phyloP scores from a whole-genome alignment of 2,888 invertebrate genomes.

The Busseola fusca region DNA sequence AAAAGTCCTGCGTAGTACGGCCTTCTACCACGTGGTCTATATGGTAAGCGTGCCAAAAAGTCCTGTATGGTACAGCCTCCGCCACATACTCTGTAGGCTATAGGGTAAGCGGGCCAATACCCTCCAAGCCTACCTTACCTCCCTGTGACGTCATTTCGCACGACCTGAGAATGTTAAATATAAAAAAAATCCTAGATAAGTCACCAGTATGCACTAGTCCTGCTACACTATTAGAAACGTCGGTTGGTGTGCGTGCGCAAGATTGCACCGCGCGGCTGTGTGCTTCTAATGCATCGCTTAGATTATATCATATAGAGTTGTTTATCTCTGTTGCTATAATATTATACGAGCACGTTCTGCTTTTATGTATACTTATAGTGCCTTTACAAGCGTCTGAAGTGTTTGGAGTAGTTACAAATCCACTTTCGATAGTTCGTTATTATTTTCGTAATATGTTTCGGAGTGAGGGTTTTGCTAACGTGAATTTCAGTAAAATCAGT shows the following conservation, averaged over 20 bases:
- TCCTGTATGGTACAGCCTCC: no score
- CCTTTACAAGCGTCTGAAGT: constrained; percentile 34
- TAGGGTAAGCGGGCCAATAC: constrained; percentile 1
- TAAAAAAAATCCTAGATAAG: constrained; percentile 71
- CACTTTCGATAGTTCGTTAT: constrained; percentile 46
- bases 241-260: constrained; percentile 67
- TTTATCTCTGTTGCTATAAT: constrained; percentile 49
- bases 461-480: not conserved
- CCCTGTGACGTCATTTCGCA: not conserved
- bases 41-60: not conserved
- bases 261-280: constrained; percentile 74
- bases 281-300: constrained; percentile 83
- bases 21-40: not conserved
- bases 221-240: constrained; percentile 74
- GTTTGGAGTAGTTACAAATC: constrained; percentile 34
- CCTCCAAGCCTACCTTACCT: not conserved
- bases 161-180: not conserved
- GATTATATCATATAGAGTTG: constrained; percentile 80
- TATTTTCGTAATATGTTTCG: constrained; percentile 26
- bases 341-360: constrained; percentile 31
- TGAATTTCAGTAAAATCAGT: not conserved
- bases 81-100: not conserved
- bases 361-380: constrained; percentile 44
- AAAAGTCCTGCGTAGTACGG: no score
- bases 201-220: constrained; percentile 67